Percentiles rank a stretch among this genome's conserved stretches.
phyloP scores from a whole-genome alignment of 2,797 vertebrate species.

The Halcyon chelicuti region DNA sequence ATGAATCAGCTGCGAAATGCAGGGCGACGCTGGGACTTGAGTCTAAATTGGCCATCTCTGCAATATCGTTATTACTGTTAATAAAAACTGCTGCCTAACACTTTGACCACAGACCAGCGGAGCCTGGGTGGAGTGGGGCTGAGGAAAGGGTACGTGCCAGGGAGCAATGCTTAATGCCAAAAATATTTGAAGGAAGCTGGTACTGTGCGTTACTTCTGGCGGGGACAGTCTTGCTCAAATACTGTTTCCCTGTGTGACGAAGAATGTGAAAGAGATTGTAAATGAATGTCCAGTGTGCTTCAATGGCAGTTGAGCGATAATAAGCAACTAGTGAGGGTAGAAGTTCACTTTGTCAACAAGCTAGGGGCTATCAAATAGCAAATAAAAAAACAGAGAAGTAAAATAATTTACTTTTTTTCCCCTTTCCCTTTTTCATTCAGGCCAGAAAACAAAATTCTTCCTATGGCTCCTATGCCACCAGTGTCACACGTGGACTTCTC shows the following conservation, averaged over 20 bases:
- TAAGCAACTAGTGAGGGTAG: neutral
- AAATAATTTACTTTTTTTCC: neutral
- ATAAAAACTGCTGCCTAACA: slow-evolving; percentile 46
- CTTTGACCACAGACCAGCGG: slow-evolving; percentile 22
- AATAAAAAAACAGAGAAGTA: neutral
- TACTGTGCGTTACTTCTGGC: neutral
- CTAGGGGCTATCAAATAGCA: neutral
- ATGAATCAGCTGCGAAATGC: slow-evolving; percentile 54
- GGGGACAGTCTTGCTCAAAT: neutral
- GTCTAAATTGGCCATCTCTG: slow-evolving; percentile 42
- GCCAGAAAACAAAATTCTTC: neutral
- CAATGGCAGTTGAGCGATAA: neutral
- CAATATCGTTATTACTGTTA: slow-evolving; percentile 49
- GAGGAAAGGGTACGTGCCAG: neutral
- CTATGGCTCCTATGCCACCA: neutral
- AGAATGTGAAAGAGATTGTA: neutral
- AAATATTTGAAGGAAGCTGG: neutral
- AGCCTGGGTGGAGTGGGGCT: neutral
- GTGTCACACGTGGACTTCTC: neutral
- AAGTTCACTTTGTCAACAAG: neutral
- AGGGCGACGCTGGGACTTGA: slow-evolving; percentile 21
- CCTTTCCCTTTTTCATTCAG: neutral
- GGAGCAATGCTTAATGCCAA: neutral
- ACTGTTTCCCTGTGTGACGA: neutral
- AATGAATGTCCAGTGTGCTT: neutral